Evolutionary conservation across 1,140 invertebrate genomes (phyloP), one percentile per base, ranked within the genome.

Genomic region (Brachionus calyciflorus): DNA sequence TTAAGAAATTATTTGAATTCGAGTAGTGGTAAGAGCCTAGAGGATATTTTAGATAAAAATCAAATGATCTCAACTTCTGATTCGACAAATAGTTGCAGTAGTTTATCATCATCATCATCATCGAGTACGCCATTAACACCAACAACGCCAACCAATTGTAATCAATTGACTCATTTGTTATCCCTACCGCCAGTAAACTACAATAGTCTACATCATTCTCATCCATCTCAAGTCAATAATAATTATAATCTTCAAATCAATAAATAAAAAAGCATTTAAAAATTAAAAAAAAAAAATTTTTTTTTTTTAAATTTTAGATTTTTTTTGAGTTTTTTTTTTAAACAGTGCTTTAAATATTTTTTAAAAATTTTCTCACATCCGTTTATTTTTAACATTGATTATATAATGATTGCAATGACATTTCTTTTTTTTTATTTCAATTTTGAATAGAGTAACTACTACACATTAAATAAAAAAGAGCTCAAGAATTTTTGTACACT

Each of bases 311-410:
- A 9, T 37, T 41, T 65, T 65, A 41, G 14, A 44, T 46, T 65
- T 44, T 44, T 65, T 44, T 65, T 2, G n/a, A n/a, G n/a, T 33
- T 17, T 40, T 44, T 65, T 65, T 65, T 65, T 65, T 5, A 65
- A 65, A 65, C 60, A 65, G 60, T 65, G 60, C 60, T 65, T 65
- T 65, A 65, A 9, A n/a, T n/a, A n/a, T n/a, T n/a, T n/a, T n/a
- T n/a, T n/a, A n/a, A n/a, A n/a, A n/a, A 44, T 65, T 65, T 19
- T 19, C 33, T 65, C 37, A 65, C 60, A 65, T 65, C 37, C 40
- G 33, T 65, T 65, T 55, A 17, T 63, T 63, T 41, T 65, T 46
- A n/a, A n/a, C n/a, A n/a, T n/a, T n/a, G n/a, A n/a, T n/a, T n/a
- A n/a, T n/a, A n/a, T n/a, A n/a, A n/a, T n/a, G n/a, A 37, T 63